These are phyloP conservation scores for Danaus melanippus DNA, from an alignment of 1,140 invertebrate genomes.

Conservation along the genomic window DNA sequence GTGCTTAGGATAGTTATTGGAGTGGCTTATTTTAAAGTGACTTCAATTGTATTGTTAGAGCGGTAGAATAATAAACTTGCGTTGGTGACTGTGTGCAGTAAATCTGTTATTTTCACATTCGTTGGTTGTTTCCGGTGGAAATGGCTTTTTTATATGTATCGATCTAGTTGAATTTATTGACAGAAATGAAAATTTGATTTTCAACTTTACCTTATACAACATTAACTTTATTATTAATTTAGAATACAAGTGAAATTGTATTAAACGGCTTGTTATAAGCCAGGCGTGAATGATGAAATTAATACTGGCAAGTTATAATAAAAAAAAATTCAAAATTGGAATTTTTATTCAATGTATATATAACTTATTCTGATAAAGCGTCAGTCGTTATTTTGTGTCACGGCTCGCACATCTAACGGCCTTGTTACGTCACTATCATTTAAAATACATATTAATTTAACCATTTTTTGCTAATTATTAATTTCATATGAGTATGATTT, in stretches of 20 bases:
- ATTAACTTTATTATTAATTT: neutral
- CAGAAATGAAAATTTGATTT: slow-evolving; percentile 8
- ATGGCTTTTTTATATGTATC: slow-evolving; percentile 30
- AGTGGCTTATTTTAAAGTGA: slow-evolving; percentile 5
- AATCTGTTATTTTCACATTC: too few relatives aligned
- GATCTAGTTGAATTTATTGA: slow-evolving; percentile 7
- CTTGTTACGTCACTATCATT: slow-evolving; percentile 22
- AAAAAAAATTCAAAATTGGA: neutral
- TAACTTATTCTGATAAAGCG: too few relatives aligned
- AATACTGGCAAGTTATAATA: slow-evolving; percentile 8
- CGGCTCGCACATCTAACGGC: neutral
- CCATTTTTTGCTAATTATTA: too few relatives aligned
- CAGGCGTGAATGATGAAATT: neutral
- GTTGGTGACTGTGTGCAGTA: too few relatives aligned
- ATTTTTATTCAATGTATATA: too few relatives aligned
- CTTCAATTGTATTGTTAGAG: slow-evolving; percentile 20
- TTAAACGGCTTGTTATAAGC: neutral
- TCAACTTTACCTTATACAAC: too few relatives aligned
- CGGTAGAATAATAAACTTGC: slow-evolving; percentile 20
- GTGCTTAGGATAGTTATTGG: neutral
- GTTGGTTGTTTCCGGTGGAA: slow-evolving; percentile 26
- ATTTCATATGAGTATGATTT: too few relatives aligned
- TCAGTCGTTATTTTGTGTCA: too few relatives aligned
- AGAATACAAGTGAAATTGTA: neutral
- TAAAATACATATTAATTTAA: neutral